phyloP scores from a whole-genome alignment of 2,113 vertebrate genomes.

The Barnardius zonarius region DNA sequence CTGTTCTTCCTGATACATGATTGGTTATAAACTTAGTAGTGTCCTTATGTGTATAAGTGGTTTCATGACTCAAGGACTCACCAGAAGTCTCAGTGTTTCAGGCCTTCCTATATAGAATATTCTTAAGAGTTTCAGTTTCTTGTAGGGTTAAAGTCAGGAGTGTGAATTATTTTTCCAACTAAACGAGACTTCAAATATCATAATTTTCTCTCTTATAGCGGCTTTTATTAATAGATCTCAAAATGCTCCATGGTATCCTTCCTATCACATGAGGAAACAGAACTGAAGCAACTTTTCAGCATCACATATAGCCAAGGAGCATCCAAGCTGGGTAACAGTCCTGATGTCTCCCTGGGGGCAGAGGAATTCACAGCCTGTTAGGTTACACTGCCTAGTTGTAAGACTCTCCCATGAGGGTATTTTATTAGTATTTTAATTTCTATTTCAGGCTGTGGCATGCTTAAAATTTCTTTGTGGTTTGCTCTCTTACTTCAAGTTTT shows the following conservation, averaged over 20 bases:
- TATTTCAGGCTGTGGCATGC: conserved; percentile 11
- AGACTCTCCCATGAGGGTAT: background rate
- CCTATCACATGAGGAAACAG: background rate
- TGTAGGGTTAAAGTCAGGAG: background rate
- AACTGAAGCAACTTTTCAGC: background rate
- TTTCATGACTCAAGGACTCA: background rate
- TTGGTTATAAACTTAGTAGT: too few relatives aligned
- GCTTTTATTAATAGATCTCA: background rate
- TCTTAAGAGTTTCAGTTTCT: background rate
- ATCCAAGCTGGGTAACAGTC: background rate
- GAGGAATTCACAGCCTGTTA: background rate
- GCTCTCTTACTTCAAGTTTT: background rate
- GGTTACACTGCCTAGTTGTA: background rate
- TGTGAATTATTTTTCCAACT: background rate
- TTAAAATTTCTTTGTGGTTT: conserved; percentile 1
- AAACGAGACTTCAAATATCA: background rate
- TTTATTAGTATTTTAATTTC: conserved; percentile 33
- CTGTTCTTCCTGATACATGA: background rate
- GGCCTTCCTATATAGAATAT: background rate
- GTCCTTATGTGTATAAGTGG: too few relatives aligned
- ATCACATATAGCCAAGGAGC: background rate
- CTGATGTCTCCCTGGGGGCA: background rate
- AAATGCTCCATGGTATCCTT: background rate
- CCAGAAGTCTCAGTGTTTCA: background rate
- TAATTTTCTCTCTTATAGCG: background rate